Evolutionary conservation across 2,888 invertebrate species (phyloP), one percentile per base, ranked within the genome.

Genomic region (Monopis laevigella): DNA sequence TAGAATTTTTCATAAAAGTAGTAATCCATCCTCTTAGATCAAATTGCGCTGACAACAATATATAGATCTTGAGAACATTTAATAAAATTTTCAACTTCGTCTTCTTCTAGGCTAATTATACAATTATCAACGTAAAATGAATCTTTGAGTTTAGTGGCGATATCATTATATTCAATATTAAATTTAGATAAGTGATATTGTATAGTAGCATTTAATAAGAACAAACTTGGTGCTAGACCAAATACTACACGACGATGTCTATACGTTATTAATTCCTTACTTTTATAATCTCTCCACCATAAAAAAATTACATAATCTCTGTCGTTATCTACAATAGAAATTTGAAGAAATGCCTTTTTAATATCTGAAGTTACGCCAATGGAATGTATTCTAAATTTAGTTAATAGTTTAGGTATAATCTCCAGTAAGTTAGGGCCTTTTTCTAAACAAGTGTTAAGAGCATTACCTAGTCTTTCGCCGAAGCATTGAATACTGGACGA

Each of bases 401-500:
- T 32, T 16, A 32, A 14, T 14, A 32, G 11, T 32, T 14, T 32
- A 13, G 32, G 32, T 32, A 32, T 32, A 13, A 32, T 14, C 16
- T 32, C 32, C 5, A 32, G 16, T 14, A 32, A 32, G 14, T 49
- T 47, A 16, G 32, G 28, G 11, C 28, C 28, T 11, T 28, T 28
- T 28, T 28, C 28, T 28, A 28, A 28, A 28, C 28, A n/a, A 28
- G 28, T 28, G 11, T 28, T 28, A 28, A 28, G 28, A n/a, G 28
- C 11, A 28, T 28, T 28, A 28, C 28, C 28, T n/a, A 11, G 11
- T 28, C 28, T 28, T 28, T 28, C 11, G 28, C 28, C 11, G 28
- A 28, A n/a, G 28, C 28, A 11, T 28, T 51, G 45, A 56, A 55
- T 1, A 59, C 55, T 2, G 57, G 54, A n/a, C 58, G 36, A 2